Base-by-base conservation (phyloP, 2,113 vertebrate species). In the Potamarius usumacintae region DNA sequence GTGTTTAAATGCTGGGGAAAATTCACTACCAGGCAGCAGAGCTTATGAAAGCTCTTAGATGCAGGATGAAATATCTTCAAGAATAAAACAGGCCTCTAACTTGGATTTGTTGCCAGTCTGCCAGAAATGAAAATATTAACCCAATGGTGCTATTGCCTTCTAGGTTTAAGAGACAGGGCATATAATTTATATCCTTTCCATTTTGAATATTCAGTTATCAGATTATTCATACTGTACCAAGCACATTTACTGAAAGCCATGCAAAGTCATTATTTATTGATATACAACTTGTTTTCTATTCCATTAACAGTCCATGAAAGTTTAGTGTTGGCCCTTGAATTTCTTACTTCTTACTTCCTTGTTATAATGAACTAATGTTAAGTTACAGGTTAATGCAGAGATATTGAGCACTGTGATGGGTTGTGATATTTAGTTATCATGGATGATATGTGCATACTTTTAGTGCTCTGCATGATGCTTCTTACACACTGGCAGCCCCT, bases 251-350 rank as follows among this genome's bases (percentile, higher is more conserved):
- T 50, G 20, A 22, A 74, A 74, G 30, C 2, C 34, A 72, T 42
- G 34, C 2, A 48, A 42, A 20, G 30, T 72, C 3, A 18, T 72
- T 72, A 42, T 42, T 18, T 74, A 74, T 11, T 22, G 34, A 48
- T 42, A 72, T 48, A 18, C 67, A 63, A 30, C 62, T 57, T 67
- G 55, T 57, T 88, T 84, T 78, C 67, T 57, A 52, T 67, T 76
- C 72, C 79, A 74, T 69, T 65, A 77, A 77, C 72, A 62, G 71
- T 25, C 69, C 34, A 76, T n/a, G 30, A 82, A 30, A 8, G 34
- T 76, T 58, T 80, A 11, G 52, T 60, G 67, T 42, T 50, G 82
- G 20, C n/a, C 53, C 9, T 2, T 10, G 50, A 69, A 20, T 42
- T 1, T 25, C 15, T 84, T 5, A 5, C 34, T 86, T 5, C 58